Conservation (phyloP, 2,113 vertebrate genomes). For the Tyrannus savana region DNA sequence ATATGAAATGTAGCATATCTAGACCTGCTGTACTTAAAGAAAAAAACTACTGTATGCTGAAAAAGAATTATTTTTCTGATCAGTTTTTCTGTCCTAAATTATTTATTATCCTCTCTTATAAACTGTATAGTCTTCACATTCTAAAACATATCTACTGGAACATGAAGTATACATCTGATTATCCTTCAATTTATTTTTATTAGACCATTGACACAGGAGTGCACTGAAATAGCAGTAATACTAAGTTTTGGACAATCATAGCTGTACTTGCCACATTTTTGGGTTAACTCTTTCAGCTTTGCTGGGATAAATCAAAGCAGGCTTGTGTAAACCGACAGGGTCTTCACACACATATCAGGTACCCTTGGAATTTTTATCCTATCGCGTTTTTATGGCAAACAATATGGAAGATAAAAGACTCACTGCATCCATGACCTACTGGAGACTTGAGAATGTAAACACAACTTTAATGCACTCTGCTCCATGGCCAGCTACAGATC, state of each 20-base stretch:
- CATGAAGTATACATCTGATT: conserved; percentile 13
- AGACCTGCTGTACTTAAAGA: conserved; percentile 51
- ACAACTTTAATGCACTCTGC: neutral
- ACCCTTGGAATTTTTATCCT: conserved; percentile 20
- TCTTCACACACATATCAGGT: conserved; percentile 36
- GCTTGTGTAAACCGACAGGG: conserved; percentile 32
- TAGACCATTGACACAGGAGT: conserved; percentile 19
- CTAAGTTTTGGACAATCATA: conserved; percentile 13
- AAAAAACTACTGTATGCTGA: conserved; percentile 25
- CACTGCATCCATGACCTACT: neutral
- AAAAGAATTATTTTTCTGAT: neutral
- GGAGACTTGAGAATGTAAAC: neutral
- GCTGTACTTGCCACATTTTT: neutral
- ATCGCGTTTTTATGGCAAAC: conserved; percentile 1
- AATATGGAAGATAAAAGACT: conserved; percentile 12
- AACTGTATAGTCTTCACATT: conserved; percentile 41
- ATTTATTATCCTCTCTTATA: conserved; percentile 34
- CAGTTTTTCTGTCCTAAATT: conserved; percentile 40
- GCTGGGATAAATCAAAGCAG: conserved; percentile 23
- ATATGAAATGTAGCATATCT: conserved; percentile 78
- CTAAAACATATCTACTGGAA: neutral
- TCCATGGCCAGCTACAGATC: neutral
- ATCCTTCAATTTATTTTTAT: conserved; percentile 50
- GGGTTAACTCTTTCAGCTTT: conserved; percentile 49
- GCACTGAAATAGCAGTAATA: conserved; percentile 11